Base-by-base conservation (phyloP, 2,113 vertebrate genomes). In the Marmota monax region DNA sequence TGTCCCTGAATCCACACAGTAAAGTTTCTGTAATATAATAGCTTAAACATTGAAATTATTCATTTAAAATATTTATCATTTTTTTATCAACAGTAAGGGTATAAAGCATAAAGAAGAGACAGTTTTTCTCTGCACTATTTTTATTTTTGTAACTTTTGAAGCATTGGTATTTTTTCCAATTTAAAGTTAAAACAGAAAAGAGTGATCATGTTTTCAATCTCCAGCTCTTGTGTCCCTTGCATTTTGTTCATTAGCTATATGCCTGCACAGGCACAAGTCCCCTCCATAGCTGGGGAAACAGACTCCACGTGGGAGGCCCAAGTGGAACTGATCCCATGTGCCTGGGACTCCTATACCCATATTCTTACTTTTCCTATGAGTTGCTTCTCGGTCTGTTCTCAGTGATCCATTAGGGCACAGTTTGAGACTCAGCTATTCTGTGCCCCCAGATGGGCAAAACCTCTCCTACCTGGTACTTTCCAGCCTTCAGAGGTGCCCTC, bases 181-280 rank as follows among this genome's bases (percentile, higher is more conserved):
- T 39, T 5, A 53, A 77, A 92, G 51, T 48, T 48, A 45, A 34
- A 69, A 69, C 34, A 10, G 20, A 53, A 42, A 61, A 20, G 25
- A 37, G 42, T 27, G 53, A 25, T 56, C 45, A 29, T 29, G 80
- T 18, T 61, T n/a, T 73, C 5, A 29, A 13, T 83, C 29, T 37
- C 39, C 42, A 56, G 48, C 1, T 13, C 29, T 45, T 42, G 73
- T 3, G 14, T 45, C 14, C 45, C 9, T 1, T 2, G 27, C 3
- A 42, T 14, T 42, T 7, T 29, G 1, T 4, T 22, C 16, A 2
- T 37, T 5, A 10, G 1, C 48, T 32, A 2, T 0, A 10, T 13
- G 34, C 10, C 53, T 20, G 11, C 2, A 4, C 1, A 0, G 12
- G 3, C 7, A 11, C 9, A 0, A 22, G 2, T 58, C n/a, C 22